These are phyloP conservation scores for Rattus norvegicus DNA, from an alignment of 2,113 vertebrate species.

Conservation along the genomic window GRCr8 NC_086020.1:246541501-246542000, in stretches of 20 bases:
- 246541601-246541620: constrained; percentile 57
- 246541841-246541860: not conserved
- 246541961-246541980: not conserved
- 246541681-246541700: constrained; percentile 65
- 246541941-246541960: not conserved
- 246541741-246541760: not conserved
- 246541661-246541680: constrained; percentile 68
- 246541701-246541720: constrained; percentile 53
- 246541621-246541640: constrained; percentile 65
- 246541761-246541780: not conserved
- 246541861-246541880: not conserved
- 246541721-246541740: not conserved
- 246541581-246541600: constrained; percentile 51
- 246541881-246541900: not conserved
- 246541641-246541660: constrained; percentile 72
- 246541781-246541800: not conserved
- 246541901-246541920: not conserved
- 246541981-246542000: not conserved
- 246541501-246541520: constrained; percentile 61
- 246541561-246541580: constrained; percentile 66
- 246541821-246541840: not conserved
- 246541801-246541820: not conserved
- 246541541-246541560: constrained; percentile 61
- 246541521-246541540: constrained; percentile 28
- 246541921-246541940: not conserved